Evolutionary conservation across 2,113 vertebrate genomes (phyloP), one percentile per base, ranked within the genome.

Genomic region (Falco punctatus): DNA sequence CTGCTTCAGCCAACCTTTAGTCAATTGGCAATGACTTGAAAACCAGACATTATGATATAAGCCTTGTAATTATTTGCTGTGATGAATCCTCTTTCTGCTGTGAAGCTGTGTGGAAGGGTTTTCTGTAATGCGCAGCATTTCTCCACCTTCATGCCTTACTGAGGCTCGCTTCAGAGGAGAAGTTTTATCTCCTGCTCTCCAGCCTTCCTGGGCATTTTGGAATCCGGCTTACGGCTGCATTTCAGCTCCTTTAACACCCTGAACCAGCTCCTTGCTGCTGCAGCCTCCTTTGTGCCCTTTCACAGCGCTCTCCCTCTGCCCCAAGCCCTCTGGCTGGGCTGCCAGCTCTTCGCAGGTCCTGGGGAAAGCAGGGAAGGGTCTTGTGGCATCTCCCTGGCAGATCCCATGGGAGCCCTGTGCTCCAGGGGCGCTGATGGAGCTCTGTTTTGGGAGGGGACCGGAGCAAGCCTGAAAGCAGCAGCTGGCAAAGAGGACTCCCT

Each of bases 1-100:
- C 44, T 87, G 77, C 90, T 94, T 79, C 83, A 87, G 89, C 70
- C 95, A 91, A 55, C 85, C 77, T 92, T 91, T 9, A 62, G 54
- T 92, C 80, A 32, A 13, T 40, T 32, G 90, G 57, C 64, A 84
- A 8, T 65, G 91, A 61, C 87, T 71, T 74, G 64, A 69, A 89
- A 69, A 54, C 58, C 85, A 87, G 78, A n/a, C 22, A 48, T 90
- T 79, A 27, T 30, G 59, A 24, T 27, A 51, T 26, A 48, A 94
- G 40, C 86, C 78, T 59, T 82, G 67, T 87, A 87, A 92, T 96
- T 82, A 62, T 49, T 88, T n/a, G 67, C 69, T 86, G 61, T 67
- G 86, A 55, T 86, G 94, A 82, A 38, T 80, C 69, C 35, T 88
- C 20, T 49, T 48, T 65, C 70, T 57, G 86, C 83, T 88, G 69